Conservation (phyloP, 2,888 invertebrate genomes). For the Nomada ferruginata region DNA sequence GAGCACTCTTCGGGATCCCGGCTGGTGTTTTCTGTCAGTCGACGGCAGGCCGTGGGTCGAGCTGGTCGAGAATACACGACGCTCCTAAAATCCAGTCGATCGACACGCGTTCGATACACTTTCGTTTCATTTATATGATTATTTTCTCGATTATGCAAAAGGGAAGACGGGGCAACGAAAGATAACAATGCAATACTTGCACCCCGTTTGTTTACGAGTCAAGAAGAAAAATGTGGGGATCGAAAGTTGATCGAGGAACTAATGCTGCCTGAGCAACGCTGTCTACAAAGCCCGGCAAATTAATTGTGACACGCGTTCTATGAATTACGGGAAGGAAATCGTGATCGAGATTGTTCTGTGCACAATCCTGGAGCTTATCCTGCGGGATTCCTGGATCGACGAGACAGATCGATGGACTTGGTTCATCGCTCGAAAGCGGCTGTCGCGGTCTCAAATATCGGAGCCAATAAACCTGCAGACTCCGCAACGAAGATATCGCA, state of each 20-base stretch:
- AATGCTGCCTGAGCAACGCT: background rate
- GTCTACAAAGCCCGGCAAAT: background rate
- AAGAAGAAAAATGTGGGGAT: background rate
- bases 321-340: slow-evolving; percentile 8
- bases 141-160: background rate
- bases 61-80: slow-evolving; percentile 73
- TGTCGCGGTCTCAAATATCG: background rate
- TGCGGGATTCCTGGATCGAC: background rate
- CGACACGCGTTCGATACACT: slow-evolving; percentile 14
- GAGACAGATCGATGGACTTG: slow-evolving; percentile 21
- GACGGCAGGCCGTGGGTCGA: slow-evolving; percentile 79
- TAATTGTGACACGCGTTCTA: background rate
- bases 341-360: background rate
- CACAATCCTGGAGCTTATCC: background rate
- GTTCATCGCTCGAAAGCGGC: background rate
- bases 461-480: background rate
- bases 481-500: background rate
- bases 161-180: background rate
- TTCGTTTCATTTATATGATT: slow-evolving; percentile 8
- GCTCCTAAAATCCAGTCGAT: slow-evolving; percentile 45
- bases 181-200: too few relatives aligned
- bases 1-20: slow-evolving; percentile 68
- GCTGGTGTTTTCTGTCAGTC: slow-evolving; percentile 81
- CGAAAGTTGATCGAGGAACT: background rate
- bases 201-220: too few relatives aligned